Percentiles rank a stretch among this genome's conserved stretches.
Conservation (phyloP, 2,888 invertebrate genomes). For the Eupithecia inturbata region DNA sequence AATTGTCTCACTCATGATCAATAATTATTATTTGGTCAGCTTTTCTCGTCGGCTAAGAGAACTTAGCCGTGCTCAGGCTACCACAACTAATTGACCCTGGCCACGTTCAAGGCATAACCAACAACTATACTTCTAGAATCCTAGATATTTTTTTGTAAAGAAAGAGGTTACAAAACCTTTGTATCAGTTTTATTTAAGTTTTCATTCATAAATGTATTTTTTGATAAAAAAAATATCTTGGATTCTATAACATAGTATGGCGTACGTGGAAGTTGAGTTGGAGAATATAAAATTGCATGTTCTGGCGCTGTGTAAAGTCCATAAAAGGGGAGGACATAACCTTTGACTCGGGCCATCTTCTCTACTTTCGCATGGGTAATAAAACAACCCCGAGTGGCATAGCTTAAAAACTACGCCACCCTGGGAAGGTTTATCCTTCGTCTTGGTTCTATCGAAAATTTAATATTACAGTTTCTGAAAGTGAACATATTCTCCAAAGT, state of each 20-base stretch:
- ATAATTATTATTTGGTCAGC: not conserved
- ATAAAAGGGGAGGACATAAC: not conserved
- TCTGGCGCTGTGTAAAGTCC: not conserved
- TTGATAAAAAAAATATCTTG: not conserved
- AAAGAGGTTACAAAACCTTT: not conserved
- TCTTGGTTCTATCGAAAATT: not conserved
- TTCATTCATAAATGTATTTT: not conserved
- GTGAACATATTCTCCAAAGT: slow-evolving; percentile 48
- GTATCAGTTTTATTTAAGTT: not conserved
- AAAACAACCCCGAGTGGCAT: not conserved
- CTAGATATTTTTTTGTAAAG: not conserved
- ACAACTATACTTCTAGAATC: not conserved
- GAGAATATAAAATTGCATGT: not conserved
- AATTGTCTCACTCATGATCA: not conserved
- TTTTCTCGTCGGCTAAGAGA: not conserved
- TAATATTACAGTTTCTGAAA: slow-evolving; percentile 48
- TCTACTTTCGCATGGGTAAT: not conserved
- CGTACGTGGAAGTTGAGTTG: not conserved
- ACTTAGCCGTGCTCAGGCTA: not conserved
- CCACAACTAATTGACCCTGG: not conserved
- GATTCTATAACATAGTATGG: not conserved
- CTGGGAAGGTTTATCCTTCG: not conserved
- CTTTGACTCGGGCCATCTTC: not conserved
- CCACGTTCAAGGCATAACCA: not conserved
- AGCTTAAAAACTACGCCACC: not conserved